phyloP scores from a whole-genome alignment of 2,888 invertebrate species.

The Netelia inedita region DNA sequence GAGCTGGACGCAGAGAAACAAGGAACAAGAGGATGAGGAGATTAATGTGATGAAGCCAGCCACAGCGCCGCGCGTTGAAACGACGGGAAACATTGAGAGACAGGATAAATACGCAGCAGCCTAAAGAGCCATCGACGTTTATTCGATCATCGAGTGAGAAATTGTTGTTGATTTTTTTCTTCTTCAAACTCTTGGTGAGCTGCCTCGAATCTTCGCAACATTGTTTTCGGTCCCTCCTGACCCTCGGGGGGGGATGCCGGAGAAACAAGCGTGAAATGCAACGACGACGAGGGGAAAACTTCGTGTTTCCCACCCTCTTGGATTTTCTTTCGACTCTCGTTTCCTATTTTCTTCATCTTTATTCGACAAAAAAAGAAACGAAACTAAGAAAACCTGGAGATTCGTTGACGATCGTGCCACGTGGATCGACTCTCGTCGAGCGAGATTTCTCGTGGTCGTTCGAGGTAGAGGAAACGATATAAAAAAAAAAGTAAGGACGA shows the following conservation, averaged over 20 bases:
- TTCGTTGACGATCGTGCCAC: too few relatives aligned
- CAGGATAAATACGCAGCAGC: not conserved
- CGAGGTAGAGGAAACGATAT: slow-evolving; percentile 24
- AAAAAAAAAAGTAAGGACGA: slow-evolving; percentile 26
- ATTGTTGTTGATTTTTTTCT: not conserved
- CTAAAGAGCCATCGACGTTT: slow-evolving; percentile 7
- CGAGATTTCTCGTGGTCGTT: slow-evolving; percentile 32
- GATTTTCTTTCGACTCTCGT: slow-evolving; percentile 4
- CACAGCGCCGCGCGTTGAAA: slow-evolving; percentile 22
- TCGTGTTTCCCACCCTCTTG: not conserved
- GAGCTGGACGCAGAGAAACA: slow-evolving; percentile 50
- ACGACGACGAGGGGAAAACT: not conserved
- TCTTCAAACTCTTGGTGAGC: too few relatives aligned
- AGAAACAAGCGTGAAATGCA: too few relatives aligned
- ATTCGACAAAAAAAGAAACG: not conserved
- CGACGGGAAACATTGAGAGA: slow-evolving; percentile 15
- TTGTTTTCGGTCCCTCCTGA: too few relatives aligned
- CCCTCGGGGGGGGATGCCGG: too few relatives aligned
- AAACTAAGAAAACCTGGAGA: not conserved
- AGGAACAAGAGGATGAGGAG: not conserved
- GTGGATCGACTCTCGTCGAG: too few relatives aligned
- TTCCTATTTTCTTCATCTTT: slow-evolving; percentile 17
- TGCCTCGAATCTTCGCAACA: too few relatives aligned
- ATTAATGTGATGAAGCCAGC: not conserved
- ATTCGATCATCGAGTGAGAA: not conserved